Conservation (phyloP, 2,113 vertebrate species). For the Irena cyanogastra region DNA sequence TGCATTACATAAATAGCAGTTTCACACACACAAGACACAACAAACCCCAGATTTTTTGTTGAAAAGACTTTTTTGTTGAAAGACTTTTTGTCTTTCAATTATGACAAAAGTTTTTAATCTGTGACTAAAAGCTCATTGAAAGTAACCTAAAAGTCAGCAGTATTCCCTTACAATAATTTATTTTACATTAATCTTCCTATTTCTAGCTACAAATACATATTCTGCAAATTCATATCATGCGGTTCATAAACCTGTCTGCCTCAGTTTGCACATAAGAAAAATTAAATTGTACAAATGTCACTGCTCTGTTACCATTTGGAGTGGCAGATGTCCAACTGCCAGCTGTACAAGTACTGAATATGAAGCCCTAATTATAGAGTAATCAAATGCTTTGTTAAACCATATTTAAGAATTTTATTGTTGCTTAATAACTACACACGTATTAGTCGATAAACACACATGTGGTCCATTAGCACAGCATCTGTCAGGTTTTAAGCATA, state of each 20-base stretch:
- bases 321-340: slow-evolving; percentile 14
- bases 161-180: neutral
- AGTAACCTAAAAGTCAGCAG: neutral
- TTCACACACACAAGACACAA: neutral
- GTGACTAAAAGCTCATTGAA: neutral
- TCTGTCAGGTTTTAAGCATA: neutral
- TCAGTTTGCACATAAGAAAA: neutral
- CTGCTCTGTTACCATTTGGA: slow-evolving; percentile 2
- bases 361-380: neutral
- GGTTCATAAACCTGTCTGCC: neutral
- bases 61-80: too few relatives aligned
- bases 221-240: neutral
- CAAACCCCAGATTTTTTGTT: neutral
- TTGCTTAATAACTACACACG: neutral
- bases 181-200: neutral
- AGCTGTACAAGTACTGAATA: neutral
- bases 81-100: neutral
- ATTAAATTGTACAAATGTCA: neutral
- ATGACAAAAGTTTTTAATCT: neutral
- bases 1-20: neutral
- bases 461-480: neutral
- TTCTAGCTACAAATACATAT: neutral
- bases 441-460: neutral
- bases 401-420: neutral
- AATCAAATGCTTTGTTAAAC: neutral